These are phyloP conservation scores for Clarias magur DNA, from an alignment of 2,113 vertebrate genomes.

Conservation along the genomic window DNA sequence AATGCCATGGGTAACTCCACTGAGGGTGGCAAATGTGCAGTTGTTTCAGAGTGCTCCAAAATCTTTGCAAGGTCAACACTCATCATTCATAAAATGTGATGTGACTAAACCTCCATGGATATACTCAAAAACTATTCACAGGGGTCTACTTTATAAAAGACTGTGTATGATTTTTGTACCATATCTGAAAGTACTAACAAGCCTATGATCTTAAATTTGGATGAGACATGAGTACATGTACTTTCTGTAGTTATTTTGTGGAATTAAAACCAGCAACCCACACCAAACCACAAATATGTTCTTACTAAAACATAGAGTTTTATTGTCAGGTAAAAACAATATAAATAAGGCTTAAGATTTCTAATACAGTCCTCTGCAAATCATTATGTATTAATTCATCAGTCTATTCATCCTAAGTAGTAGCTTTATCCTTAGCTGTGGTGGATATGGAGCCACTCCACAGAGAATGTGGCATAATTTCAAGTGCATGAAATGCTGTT, in stretches of 20 bases:
- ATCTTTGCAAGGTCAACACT: neutral
- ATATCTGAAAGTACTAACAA: conserved; percentile 10
- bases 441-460: neutral
- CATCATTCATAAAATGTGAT: neutral
- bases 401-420: neutral
- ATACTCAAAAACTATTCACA: neutral
- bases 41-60: neutral
- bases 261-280: neutral
- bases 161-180: neutral
- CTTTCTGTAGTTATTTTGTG: neutral
- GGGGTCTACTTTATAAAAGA: neutral
- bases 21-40: neutral
- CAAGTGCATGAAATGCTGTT: neutral
- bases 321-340: neutral
- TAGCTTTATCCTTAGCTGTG: neutral
- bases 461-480: neutral
- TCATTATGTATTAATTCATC: neutral
- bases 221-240: neutral
- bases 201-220: neutral
- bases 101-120: neutral
- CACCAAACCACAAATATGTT: neutral
- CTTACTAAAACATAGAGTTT: neutral
- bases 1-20: neutral
- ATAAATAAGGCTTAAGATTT: neutral
- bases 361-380: neutral